Evolutionary conservation across 37 sponge, comb jelly and placozoan species (phyloP).

Genomic region (Ephydatia muelleri): DNA sequence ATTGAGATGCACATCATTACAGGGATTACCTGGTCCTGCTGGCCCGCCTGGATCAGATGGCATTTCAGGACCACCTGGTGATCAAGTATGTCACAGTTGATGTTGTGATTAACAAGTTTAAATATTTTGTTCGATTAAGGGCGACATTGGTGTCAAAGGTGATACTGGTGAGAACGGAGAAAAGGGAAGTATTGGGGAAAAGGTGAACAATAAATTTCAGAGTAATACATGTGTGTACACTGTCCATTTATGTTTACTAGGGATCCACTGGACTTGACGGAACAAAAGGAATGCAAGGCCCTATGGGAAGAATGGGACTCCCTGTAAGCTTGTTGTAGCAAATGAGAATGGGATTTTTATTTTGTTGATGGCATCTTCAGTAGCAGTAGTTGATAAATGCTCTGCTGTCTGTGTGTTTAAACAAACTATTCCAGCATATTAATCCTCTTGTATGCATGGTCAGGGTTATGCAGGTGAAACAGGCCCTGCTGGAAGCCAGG

Average conservation of each 20-base stretch:
- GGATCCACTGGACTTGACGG: background rate
- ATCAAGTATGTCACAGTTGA: background rate
- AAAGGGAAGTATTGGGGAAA: background rate
- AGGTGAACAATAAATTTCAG: background rate
- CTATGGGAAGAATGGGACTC: background rate
- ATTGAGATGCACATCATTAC: background rate
- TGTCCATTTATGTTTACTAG: background rate
- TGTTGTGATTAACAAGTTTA: no score
- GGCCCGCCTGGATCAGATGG: constrained; percentile 15
- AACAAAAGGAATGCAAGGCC: background rate
- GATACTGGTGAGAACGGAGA: background rate
- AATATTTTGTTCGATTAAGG: background rate
- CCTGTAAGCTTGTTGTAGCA: background rate
- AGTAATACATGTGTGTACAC: background rate
- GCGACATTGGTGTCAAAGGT: background rate
- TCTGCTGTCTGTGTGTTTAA: no score
- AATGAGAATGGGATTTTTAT: no score
- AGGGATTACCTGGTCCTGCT: background rate
- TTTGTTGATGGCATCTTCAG: no score
- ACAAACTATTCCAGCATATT: background rate
- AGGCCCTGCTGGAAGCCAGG: background rate
- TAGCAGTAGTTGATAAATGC: no score
- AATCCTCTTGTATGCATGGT: background rate
- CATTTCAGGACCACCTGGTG: background rate
- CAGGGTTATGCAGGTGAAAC: background rate